Percentiles rank a stretch among this genome's conserved stretches.
Conservation (phyloP, 2,797 vertebrate species). For the Euphonia xanthogaster region DNA sequence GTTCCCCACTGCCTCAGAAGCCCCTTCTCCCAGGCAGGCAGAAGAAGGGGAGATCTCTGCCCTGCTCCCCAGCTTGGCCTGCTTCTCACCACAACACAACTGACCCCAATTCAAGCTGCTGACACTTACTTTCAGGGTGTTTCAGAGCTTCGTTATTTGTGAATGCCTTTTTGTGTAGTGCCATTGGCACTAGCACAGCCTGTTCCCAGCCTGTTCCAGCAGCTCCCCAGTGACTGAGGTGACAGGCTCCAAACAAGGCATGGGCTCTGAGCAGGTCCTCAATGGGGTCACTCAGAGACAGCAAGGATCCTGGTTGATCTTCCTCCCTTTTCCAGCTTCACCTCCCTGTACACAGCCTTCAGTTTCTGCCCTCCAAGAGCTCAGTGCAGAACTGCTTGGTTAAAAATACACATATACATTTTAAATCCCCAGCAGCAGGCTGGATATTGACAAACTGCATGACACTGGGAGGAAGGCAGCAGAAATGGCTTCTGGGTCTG, state of each 20-base stretch:
- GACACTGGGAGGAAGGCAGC: neutral
- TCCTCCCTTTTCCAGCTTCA: neutral
- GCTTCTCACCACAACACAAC: neutral
- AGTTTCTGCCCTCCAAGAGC: neutral
- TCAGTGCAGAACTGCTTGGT: neutral
- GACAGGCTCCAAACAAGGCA: slow-evolving; percentile 5
- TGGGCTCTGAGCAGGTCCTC: neutral
- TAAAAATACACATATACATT: neutral
- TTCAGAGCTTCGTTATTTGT: slow-evolving; percentile 56
- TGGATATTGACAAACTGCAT: neutral
- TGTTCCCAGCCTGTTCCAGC: slow-evolving; percentile 63
- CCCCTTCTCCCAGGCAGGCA: neutral
- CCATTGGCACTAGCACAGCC: slow-evolving; percentile 48
- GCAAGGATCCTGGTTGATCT: neutral
- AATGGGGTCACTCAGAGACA: slow-evolving; percentile 2
- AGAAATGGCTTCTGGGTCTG: neutral
- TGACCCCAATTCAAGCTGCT: slow-evolving; percentile 57
- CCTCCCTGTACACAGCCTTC: neutral
- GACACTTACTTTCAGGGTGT: slow-evolving; percentile 40
- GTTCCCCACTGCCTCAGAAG: neutral
- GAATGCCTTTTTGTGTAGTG: slow-evolving; percentile 50
- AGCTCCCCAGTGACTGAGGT: slow-evolving; percentile 7
- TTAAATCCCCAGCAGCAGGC: neutral
- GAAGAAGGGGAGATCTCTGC: neutral
- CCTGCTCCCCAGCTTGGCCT: neutral